Conservation (phyloP, 2,113 vertebrate species). For the Callopanchax toddi region DNA sequence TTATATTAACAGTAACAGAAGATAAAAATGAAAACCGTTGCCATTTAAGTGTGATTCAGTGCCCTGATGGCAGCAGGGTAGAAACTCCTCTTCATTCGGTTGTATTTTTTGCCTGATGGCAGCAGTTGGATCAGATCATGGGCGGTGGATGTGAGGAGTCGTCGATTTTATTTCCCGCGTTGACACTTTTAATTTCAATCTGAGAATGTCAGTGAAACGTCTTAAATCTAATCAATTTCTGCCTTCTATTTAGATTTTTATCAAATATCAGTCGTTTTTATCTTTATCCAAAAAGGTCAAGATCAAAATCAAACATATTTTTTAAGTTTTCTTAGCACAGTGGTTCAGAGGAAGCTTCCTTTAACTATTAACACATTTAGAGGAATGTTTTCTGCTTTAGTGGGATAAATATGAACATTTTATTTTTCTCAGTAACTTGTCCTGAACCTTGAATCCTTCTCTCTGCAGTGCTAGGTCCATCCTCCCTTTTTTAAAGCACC, state of each 20-base stretch:
- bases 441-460: conserved; percentile 2
- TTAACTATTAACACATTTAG: background rate
- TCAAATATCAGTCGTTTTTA: background rate
- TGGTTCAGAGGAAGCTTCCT: background rate
- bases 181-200: background rate
- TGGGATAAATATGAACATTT: too few species aligned
- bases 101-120: too few species aligned
- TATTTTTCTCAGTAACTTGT: too few species aligned
- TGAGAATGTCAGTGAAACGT: conserved; percentile 1
- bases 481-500: too few species aligned
- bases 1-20: too few species aligned
- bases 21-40: too few species aligned
- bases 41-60: too few species aligned
- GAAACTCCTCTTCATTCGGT: too few species aligned
- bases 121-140: too few species aligned
- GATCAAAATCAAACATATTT: background rate
- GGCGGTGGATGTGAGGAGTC: too few species aligned
- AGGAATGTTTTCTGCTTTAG: background rate
- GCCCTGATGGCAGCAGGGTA: too few species aligned
- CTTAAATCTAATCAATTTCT: background rate
- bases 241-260: background rate
- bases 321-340: background rate
- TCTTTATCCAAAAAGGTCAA: too few species aligned
- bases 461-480: background rate
- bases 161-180: background rate